Percentiles rank a stretch among this genome's conserved stretches.
These are phyloP conservation scores for Forbesichthys agassizii DNA, from an alignment of 2,113 vertebrate species.

Conservation along the genomic window DNA sequence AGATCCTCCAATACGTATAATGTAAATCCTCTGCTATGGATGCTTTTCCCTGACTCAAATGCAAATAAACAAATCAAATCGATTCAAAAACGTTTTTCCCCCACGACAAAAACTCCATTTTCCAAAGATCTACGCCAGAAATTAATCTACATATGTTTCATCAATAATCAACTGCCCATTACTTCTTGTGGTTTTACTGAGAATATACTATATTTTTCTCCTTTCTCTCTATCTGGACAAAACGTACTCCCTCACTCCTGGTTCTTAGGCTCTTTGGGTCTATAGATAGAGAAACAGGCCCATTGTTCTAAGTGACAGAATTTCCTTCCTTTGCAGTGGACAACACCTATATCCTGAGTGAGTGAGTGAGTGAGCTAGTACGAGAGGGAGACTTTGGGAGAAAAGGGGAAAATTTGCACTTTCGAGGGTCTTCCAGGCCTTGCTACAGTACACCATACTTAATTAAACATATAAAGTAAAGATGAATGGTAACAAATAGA, in stretches of 20 bases:
- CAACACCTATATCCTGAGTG: conserved; percentile 85
- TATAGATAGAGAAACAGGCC: conserved; percentile 83
- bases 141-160: conserved; percentile 15
- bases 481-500: background rate
- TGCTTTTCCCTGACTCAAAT: conserved; percentile 8
- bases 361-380: conserved; percentile 49
- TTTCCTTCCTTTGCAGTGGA: conserved; percentile 83
- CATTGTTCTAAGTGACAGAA: conserved; percentile 84
- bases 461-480: conserved; percentile 1
- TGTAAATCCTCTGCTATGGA: conserved; percentile 14
- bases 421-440: conserved; percentile 9
- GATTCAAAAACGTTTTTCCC: conserved; percentile 29
- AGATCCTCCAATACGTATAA: conserved; percentile 20
- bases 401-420: conserved; percentile 40
- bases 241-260: conserved; percentile 38
- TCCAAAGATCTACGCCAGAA: conserved; percentile 24
- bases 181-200: background rate
- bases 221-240: conserved; percentile 17
- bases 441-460: conserved; percentile 9
- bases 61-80: conserved; percentile 32
- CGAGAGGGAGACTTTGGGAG: conserved; percentile 39
- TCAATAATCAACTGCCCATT: conserved; percentile 17
- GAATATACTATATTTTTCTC: conserved; percentile 18
- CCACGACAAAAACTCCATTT: conserved; percentile 57
- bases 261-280: conserved; percentile 64